Evolutionary conservation across 2,797 vertebrate species (phyloP).

Genomic region (Cyprinella venusta): DNA sequence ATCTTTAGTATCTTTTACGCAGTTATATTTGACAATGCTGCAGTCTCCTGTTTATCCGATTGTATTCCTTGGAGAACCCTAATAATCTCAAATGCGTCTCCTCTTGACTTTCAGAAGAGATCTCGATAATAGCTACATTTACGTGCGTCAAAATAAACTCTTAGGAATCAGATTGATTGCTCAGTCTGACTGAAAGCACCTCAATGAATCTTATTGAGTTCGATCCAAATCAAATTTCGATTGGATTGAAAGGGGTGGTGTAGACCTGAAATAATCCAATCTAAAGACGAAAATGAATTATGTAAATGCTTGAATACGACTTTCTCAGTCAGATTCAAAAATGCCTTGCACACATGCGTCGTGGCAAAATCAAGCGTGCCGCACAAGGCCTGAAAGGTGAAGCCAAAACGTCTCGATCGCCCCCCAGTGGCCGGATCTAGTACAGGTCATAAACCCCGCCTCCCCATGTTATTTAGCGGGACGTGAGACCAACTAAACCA

Average conservation of each 20-base stretch:
- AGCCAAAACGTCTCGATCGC: no score
- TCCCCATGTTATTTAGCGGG: no score
- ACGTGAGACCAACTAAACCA: no score
- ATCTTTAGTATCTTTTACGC: neutral
- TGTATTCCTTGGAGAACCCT: no score
- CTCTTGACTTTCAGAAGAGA: neutral
- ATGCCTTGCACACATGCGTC: neutral
- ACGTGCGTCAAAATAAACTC: neutral
- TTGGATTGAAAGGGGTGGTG: neutral
- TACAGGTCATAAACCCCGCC: no score
- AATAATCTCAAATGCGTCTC: neutral
- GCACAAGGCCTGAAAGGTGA: no score
- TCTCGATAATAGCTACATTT: neutral
- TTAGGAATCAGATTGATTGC: neutral
- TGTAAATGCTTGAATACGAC: neutral
- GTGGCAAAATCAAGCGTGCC: neutral
- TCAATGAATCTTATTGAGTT: neutral
- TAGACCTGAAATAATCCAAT: neutral
- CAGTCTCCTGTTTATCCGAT: neutral
- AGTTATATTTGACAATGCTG: neutral
- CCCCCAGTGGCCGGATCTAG: no score
- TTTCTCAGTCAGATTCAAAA: neutral
- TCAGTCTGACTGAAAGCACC: neutral
- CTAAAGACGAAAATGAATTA: neutral
- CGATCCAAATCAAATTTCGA: neutral